A percentile compares a stretch with the other conserved stretches of the same genome.
These are phyloP conservation scores for Apogon talboti DNA, from an alignment of 2,797 vertebrate genomes.

Conservation along the genomic window DNA sequence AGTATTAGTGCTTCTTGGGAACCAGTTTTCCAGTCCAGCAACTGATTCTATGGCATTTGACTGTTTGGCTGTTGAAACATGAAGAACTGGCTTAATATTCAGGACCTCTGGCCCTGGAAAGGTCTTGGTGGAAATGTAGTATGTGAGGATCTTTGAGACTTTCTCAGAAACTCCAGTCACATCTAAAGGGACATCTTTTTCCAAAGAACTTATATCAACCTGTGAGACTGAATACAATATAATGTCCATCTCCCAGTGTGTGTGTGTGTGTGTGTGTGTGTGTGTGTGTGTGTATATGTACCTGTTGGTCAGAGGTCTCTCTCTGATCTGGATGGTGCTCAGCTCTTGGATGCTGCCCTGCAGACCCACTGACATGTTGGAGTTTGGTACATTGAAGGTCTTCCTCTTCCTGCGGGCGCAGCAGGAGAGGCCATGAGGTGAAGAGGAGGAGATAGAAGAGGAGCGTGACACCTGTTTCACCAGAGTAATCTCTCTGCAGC, in stretches of 20 bases:
- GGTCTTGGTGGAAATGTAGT: too few species aligned
- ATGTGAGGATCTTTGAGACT: background rate
- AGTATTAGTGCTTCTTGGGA: too few species aligned
- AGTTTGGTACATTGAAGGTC: conserved; percentile 88
- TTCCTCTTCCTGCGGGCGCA: conserved; percentile 90
- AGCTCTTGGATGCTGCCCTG: conserved; percentile 91
- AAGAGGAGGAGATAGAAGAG: conserved; percentile 89
- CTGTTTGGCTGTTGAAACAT: too few species aligned
- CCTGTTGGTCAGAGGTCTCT: conserved; percentile 91
- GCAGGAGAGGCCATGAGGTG: conserved; percentile 85
- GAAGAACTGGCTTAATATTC: too few species aligned
- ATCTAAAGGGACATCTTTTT: background rate
- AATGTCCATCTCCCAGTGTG: background rate
- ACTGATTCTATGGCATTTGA: too few species aligned
- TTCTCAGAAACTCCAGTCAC: background rate
- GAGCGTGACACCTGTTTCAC: conserved; percentile 88
- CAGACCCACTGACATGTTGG: conserved; percentile 80
- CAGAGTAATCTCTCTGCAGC: conserved; percentile 88
- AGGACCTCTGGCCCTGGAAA: too few species aligned
- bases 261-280: too few species aligned
- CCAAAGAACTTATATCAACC: too few species aligned
- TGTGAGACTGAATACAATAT: too few species aligned
- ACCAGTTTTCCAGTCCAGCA: too few species aligned
- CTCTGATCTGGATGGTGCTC: conserved; percentile 94
- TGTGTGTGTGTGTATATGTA: conserved; percentile 62